phyloP scores from a whole-genome alignment of 2,888 invertebrate species.

The Seira sanloemensis region DNA sequence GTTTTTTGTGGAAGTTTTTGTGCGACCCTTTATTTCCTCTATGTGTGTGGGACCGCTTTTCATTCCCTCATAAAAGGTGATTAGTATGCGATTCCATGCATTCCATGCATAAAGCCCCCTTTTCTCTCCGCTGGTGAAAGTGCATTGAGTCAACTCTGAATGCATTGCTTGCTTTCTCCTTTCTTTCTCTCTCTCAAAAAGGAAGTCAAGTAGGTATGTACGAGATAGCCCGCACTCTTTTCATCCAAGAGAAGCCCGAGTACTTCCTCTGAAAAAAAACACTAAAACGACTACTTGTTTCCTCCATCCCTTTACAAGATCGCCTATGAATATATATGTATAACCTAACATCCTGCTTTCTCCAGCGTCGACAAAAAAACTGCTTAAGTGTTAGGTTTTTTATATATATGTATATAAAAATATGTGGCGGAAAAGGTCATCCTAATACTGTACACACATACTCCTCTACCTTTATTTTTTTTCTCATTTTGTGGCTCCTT shows the following conservation, averaged over 20 bases:
- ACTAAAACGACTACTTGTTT: constrained; percentile 57
- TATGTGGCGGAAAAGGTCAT: constrained; percentile 45
- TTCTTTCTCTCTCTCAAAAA: neutral
- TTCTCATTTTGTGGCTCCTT: neutral
- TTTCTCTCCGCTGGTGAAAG: neutral
- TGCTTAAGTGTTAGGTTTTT: too few relatives aligned
- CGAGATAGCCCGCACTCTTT: too few relatives aligned
- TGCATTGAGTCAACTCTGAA: constrained; percentile 21
- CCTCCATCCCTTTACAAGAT: constrained; percentile 27
- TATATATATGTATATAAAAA: too few relatives aligned
- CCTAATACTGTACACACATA: constrained; percentile 21
- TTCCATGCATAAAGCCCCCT: neutral
- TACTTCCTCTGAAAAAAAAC: constrained; percentile 8
- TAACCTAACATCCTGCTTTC: neutral
- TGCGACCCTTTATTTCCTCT: constrained; percentile 2
- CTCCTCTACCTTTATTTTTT: neutral
- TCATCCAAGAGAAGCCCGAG: neutral
- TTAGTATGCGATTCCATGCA: constrained; percentile 52
- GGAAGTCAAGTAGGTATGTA: constrained; percentile 51
- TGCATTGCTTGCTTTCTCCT: neutral
- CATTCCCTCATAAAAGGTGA: constrained; percentile 44
- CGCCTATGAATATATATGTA: too few relatives aligned
- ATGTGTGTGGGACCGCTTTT: neutral
- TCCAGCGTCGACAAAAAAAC: neutral
- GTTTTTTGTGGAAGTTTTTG: too few relatives aligned